A percentile compares a stretch with the other conserved stretches of the same genome.
phyloP scores from a whole-genome alignment of 1,140 invertebrate species.

The Nasonia giraulti region DNA sequence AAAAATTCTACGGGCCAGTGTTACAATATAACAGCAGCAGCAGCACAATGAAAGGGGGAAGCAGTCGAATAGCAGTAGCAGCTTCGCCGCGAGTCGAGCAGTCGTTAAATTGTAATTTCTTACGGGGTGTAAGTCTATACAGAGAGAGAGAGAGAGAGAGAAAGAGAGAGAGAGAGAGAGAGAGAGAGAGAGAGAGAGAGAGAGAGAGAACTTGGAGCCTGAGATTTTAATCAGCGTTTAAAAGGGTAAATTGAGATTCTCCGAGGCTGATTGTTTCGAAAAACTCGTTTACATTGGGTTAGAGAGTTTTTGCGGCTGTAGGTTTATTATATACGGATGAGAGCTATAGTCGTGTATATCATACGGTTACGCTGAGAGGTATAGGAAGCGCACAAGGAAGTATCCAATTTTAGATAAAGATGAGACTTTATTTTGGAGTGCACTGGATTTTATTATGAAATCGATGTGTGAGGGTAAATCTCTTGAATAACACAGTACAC shows the following conservation, averaged over 20 bases:
- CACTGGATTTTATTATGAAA: neutral
- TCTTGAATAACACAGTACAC: too few relatives aligned
- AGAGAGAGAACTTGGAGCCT: neutral
- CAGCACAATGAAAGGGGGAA: neutral
- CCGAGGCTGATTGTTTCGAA: conserved; percentile 45
- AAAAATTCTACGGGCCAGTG: neutral
- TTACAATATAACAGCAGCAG: neutral
- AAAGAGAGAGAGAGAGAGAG: too few relatives aligned
- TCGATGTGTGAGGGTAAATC: too few relatives aligned
- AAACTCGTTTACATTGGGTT: conserved; percentile 19
- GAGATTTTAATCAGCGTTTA: conserved; percentile 54
- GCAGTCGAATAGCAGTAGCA: neutral
- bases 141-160: neutral
- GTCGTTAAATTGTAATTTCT: conserved; percentile 34
- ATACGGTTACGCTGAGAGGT: too few relatives aligned
- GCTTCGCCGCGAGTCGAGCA: neutral
- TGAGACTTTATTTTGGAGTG: neutral
- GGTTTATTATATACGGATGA: conserved; percentile 42
- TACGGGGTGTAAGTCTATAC: neutral
- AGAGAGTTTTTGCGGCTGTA: conserved; percentile 18
- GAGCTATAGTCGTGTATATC: too few relatives aligned
- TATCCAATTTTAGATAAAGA: conserved; percentile 22
- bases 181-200: neutral
- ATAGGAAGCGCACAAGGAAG: neutral
- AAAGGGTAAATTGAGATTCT: conserved; percentile 59